Base-by-base conservation (phyloP, 2,888 invertebrate species). In the Teinopalpus imperialis region DNA sequence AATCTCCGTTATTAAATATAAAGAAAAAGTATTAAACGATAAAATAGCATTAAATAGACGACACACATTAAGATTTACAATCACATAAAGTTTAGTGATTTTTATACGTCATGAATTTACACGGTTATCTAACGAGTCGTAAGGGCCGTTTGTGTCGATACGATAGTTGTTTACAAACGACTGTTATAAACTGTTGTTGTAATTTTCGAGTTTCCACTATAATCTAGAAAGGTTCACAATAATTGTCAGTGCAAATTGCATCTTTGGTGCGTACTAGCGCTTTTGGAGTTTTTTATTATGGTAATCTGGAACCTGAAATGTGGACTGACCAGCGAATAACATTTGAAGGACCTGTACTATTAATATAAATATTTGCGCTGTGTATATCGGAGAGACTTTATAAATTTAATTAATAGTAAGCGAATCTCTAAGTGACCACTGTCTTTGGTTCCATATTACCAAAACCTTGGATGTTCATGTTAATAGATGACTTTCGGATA, bases 191-290 rank as follows among this genome's bases (percentile, higher is more conserved):
- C n/a, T n/a, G n/a, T n/a, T n/a, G n/a, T n/a, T n/a, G n/a, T n/a
- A n/a, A n/a, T n/a, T n/a, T n/a, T n/a, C n/a, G n/a, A n/a, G n/a
- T n/a, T 14, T 13, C 6, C n/a, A n/a, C n/a, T 30, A 30, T 30
- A 16, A 29, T 35, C 24, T 36, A 36, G 23, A 45, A 40, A 29
- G n/a, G 13, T 40, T 45, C n/a, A 34, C 30, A 13, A 27, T n/a
- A 14, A 12, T 9, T 12, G 18, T 34, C 21, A 16, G 32, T 34
- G 29, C 14, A 32, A 20, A 45, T 23, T 39, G 32, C 14, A 40
- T 40, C 39, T 46, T 46, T 46, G 45, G 44, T 40, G 45, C 45
- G 27, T 40, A 40, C 45, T 45, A 46, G 45, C 45, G 34, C 29
- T 29, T 35, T 31, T 16, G 36, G 10, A 44, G 10, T n/a, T 7